Base-by-base conservation (phyloP, 2,113 vertebrate genomes). In the Percina caprodes region DNA sequence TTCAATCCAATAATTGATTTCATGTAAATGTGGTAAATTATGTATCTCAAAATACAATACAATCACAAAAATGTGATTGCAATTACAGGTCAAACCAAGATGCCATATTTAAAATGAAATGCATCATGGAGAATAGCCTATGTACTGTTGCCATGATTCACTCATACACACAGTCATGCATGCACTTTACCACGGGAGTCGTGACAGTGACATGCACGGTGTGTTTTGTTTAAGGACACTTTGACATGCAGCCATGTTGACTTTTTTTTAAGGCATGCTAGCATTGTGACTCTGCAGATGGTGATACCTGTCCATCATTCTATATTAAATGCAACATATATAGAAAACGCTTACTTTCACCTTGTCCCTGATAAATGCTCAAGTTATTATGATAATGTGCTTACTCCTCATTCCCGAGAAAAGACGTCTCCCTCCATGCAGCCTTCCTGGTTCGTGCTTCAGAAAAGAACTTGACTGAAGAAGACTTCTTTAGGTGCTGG, bases 381-480 rank as follows among this genome's bases (percentile, higher is more conserved):
- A 1, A 14, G 9, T 62, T 16, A 35, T 79, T 26, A 30, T 14
- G 56, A 35, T n/a, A 18, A 59, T 42, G 30, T 74, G 93, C 92
- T 91, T 79, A 93, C 92, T 91, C 69, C 15, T 89, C 85, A 55
- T 82, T 56, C 46, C 89, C 89, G 5, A 92, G 87, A 76, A 94
- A 93, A 71, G 92, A 93, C 0, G 93, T 94, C 77, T 94, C 92
- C 42, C 69, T 77, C 93, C 93, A 93, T 8, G 15, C 48, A 1
- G 67, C 46, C 45, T 24, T 5, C 26, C 18, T 2, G 23, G 10
- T 30, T 2, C 23, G 68, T 30, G 35, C 21, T 39, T 56, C 59
- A 19, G 30, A 45, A 4, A 56, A 55, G 4, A 39, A 70, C 30
- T 58, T 74, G 51, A n/a, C 70, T 2, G 76, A 23, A 19, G 69